A percentile compares a stretch with the other conserved stretches of the same genome.
Evolutionary conservation across 2,888 invertebrate species (phyloP).

Genomic region (Quadriops clusia): DNA sequence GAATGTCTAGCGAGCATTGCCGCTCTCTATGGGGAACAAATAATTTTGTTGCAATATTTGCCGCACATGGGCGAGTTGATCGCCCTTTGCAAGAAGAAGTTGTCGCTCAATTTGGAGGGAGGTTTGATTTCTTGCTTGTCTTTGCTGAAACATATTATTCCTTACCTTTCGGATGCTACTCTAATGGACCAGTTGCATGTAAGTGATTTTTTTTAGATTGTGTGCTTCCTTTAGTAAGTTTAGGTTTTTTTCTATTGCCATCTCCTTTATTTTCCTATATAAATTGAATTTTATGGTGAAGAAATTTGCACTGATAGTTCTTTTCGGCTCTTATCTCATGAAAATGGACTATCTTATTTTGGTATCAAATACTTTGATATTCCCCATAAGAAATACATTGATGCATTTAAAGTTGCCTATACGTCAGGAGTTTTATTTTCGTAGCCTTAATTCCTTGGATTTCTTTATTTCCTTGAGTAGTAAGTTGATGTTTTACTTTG

Average conservation of each 20-base stretch:
- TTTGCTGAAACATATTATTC: slow-evolving; percentile 65
- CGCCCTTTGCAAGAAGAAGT: slow-evolving; percentile 63
- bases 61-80: slow-evolving; percentile 82
- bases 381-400: too few species aligned
- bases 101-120: slow-evolving; percentile 78
- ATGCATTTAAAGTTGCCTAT: too few species aligned
- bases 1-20: slow-evolving; percentile 83
- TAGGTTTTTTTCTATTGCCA: background rate
- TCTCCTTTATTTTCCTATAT: background rate
- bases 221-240: slow-evolving; percentile 1
- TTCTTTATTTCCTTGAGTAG: too few species aligned
- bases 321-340: too few species aligned
- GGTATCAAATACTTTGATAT: too few species aligned
- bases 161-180: slow-evolving; percentile 69
- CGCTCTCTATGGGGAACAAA: slow-evolving; percentile 76
- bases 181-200: slow-evolving; percentile 82
- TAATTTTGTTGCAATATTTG: slow-evolving; percentile 79
- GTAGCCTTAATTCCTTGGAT: too few species aligned
- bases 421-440: too few species aligned
- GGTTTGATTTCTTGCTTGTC: slow-evolving; percentile 77
- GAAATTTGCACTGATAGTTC: background rate
- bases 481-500: too few species aligned
- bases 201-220: too few species aligned
- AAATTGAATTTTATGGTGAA: background rate
- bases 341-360: too few species aligned